Percentiles rank a stretch among this genome's conserved stretches.
Evolutionary conservation across 2,113 vertebrate genomes (phyloP).

Genomic region (Trachemys scripta): DNA sequence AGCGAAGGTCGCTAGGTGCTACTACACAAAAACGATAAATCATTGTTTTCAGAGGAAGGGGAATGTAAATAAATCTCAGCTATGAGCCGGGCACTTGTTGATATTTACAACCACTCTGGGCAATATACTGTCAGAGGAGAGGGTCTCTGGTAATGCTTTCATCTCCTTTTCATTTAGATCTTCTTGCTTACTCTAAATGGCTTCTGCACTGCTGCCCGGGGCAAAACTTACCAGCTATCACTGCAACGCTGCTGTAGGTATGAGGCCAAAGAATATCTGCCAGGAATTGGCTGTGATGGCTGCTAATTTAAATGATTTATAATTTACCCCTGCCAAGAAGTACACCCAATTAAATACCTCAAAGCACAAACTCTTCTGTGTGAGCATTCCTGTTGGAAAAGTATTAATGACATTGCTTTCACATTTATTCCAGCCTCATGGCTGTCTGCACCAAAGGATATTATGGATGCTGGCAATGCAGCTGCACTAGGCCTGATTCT

Average conservation of each 20-base stretch:
- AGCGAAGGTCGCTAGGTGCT: background rate
- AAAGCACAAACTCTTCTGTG: background rate
- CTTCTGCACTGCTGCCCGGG: constrained; percentile 1
- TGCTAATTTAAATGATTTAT: constrained; percentile 30
- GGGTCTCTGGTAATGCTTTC: background rate
- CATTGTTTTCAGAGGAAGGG: accelerated
- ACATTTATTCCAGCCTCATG: accelerated
- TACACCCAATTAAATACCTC: background rate
- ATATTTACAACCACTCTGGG: background rate
- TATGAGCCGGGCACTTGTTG: background rate
- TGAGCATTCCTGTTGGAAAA: background rate
- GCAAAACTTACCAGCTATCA: background rate
- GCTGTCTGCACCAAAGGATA: background rate
- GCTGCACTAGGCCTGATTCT: background rate
- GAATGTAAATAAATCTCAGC: background rate
- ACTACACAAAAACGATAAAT: background rate
- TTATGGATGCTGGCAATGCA: background rate
- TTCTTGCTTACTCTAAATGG: background rate
- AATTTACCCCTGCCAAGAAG: constrained; percentile 14
- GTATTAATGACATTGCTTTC: background rate
- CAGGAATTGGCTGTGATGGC: background rate
- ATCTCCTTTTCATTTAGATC: background rate
- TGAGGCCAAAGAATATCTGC: constrained; percentile 21
- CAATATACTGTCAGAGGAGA: background rate
- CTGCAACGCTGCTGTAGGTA: background rate